Percentiles rank a stretch among this genome's conserved stretches.
These are phyloP conservation scores for Hesperia comma DNA, from an alignment of 2,888 invertebrate species.

Conservation along the genomic window DNA sequence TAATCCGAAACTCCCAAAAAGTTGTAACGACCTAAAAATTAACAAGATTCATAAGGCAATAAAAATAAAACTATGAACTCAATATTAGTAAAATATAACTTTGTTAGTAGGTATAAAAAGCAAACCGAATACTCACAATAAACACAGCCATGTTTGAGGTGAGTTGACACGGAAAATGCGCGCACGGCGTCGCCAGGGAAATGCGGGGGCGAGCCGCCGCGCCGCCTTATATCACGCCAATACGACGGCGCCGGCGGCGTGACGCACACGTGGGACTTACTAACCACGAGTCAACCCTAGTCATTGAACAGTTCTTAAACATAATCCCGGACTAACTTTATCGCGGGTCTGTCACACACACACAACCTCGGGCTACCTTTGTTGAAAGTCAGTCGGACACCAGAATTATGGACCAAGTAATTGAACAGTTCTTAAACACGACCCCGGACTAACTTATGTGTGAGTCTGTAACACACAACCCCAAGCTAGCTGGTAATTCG, in stretches of 20 bases:
- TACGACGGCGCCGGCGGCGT: not conserved
- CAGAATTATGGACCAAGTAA: no score
- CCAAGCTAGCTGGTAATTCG: no score
- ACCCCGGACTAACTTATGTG: no score
- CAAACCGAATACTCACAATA: constrained; percentile 19
- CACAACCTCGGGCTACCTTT: no score
- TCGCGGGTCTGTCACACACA: no score
- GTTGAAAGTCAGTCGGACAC: no score
- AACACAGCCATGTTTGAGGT: constrained; percentile 21
- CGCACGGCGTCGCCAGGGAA: constrained; percentile 19
- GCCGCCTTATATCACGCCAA: constrained; percentile 21
- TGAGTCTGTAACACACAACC: no score
- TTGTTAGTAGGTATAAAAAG: not conserved
- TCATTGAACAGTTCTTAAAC: not conserved
- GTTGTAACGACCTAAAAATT: no score
- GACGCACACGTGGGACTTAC: not conserved
- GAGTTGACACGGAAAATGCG: constrained; percentile 22
- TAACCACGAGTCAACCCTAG: not conserved
- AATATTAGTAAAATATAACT: not conserved
- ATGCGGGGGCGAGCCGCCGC: constrained; percentile 18
- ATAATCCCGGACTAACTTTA: no score
- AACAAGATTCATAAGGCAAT: not conserved
- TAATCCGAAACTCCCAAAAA: no score
- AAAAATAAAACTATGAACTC: not conserved
- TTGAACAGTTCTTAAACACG: not conserved